Conservation (phyloP, 1,140 invertebrate genomes). For the Atopsyche davidsoni region DNA sequence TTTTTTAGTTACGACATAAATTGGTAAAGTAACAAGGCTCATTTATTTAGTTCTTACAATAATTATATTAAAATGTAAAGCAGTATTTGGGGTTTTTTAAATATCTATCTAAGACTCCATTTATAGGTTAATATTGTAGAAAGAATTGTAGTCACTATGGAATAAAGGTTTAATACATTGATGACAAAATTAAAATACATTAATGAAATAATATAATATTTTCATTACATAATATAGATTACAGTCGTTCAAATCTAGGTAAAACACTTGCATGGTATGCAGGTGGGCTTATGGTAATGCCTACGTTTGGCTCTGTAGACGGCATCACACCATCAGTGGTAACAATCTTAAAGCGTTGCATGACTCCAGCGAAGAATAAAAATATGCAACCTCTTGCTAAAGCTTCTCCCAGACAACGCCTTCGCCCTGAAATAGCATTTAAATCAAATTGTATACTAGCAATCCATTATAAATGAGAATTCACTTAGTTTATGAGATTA, state of each 20-base stretch:
- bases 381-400: conserved; percentile 69
- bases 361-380: conserved; percentile 61
- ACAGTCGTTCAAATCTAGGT: conserved; percentile 24
- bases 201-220: not conserved
- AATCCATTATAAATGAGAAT: no score
- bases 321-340: conserved; percentile 37
- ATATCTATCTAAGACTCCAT: no score
- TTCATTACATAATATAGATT: not conserved
- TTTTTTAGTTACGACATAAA: no score
- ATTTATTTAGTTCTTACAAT: no score
- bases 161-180: no score
- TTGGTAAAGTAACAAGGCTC: no score
- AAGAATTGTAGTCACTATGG: no score
- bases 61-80: no score
- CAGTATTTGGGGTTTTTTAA: no score
- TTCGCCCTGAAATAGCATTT: conserved; percentile 59
- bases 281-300: conserved; percentile 36
- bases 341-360: conserved; percentile 53
- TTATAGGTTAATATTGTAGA: no score
- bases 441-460: no score
- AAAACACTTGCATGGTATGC: conserved; percentile 37
- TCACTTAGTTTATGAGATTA: no score
- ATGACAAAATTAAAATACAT: not conserved
- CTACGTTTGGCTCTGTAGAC: conserved; percentile 34
- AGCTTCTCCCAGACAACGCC: conserved; percentile 70